phyloP scores from a whole-genome alignment of 2,113 vertebrate species.

The Saguinus midas region DNA sequence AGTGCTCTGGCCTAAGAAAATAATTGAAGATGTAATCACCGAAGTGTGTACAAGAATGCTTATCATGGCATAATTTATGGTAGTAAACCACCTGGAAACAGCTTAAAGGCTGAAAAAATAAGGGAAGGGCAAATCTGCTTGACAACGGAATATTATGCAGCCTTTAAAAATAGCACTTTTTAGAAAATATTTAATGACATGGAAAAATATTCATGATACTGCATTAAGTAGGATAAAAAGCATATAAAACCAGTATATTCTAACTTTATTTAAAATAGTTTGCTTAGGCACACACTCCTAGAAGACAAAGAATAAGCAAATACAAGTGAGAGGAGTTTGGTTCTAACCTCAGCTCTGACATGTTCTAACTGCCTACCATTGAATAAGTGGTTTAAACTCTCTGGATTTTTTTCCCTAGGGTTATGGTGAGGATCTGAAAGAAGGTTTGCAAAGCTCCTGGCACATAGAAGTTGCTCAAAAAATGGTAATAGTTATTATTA shows the following conservation, averaged over 20 bases:
- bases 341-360: background rate
- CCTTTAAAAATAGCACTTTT: constrained; percentile 51
- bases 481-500: background rate
- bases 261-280: background rate
- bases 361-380: background rate
- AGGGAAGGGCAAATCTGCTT: background rate
- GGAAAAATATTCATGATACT: background rate
- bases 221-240: background rate
- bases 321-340: background rate
- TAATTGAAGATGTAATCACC: background rate
- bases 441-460: background rate
- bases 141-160: constrained; percentile 53
- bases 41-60: background rate
- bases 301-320: background rate
- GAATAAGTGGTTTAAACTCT: background rate
- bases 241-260: background rate
- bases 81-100: background rate
- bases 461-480: background rate
- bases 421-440: background rate
- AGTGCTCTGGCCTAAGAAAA: background rate
- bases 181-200: background rate
- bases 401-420: background rate
- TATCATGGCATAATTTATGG: background rate
- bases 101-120: background rate
- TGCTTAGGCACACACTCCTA: background rate